A percentile compares a stretch with the other conserved stretches of the same genome.
Evolutionary conservation across 1,140 invertebrate genomes (phyloP).

Genomic region (Saxidomus purpurata): DNA sequence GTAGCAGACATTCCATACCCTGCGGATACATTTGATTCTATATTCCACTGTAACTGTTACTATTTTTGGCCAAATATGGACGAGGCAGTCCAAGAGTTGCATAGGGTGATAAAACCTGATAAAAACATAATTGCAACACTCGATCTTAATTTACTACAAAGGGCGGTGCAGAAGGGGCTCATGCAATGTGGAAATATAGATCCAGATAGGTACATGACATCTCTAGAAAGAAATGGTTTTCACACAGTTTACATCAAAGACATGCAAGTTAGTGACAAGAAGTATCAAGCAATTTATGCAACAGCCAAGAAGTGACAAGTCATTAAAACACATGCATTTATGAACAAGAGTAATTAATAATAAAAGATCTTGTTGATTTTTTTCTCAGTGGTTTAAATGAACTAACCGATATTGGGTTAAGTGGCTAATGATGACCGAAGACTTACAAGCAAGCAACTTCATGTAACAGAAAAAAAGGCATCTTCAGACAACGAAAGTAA

Average conservation of each 20-base stretch:
- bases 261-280: background rate
- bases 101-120: conserved; percentile 76
- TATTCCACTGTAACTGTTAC: conserved; percentile 78
- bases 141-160: conserved; percentile 43
- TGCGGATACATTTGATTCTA: conserved; percentile 70
- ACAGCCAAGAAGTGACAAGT: background rate
- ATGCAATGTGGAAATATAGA: conserved; percentile 71
- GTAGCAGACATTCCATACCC: conserved; percentile 72
- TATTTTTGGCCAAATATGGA: conserved; percentile 78
- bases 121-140: conserved; percentile 74
- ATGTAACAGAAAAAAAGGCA: too few relatives aligned
- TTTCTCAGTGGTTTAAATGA: too few relatives aligned
- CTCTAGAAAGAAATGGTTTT: conserved; percentile 68
- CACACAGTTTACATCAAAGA: background rate
- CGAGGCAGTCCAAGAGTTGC: conserved; percentile 65
- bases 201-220: conserved; percentile 74
- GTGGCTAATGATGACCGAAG: too few relatives aligned
- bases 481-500: too few relatives aligned
- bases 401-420: too few relatives aligned
- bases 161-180: conserved; percentile 55
- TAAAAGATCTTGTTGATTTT: too few relatives aligned
- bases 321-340: too few relatives aligned
- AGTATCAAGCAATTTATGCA: background rate
- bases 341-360: too few relatives aligned
- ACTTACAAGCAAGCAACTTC: too few relatives aligned